Evolutionary conservation across 2,113 vertebrate genomes (phyloP), one percentile per base, ranked within the genome.

Genomic region (Tragelaphus buxtoni): DNA sequence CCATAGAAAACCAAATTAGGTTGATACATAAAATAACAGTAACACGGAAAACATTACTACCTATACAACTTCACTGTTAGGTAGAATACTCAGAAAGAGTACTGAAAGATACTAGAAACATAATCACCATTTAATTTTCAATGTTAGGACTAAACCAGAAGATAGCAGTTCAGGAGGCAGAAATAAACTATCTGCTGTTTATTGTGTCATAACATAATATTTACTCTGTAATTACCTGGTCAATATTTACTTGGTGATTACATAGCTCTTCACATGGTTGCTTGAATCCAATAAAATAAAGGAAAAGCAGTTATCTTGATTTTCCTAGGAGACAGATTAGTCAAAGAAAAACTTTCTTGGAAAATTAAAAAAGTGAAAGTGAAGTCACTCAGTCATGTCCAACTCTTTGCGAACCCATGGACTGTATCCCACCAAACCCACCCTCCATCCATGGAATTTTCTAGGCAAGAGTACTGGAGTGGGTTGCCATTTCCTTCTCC

Each of bases 241-340:
- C 98, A 98, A 97, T 98, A 97, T 98, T 98, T 97, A 97, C 12
- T 92, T 30, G 42, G 13, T 97, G 96, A 98, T 97, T 97, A 90
- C 63, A 72, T 32, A 96, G 10, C 32, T 98, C 94, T 98, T 97
- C 94, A 96, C 69, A 80, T 55, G 90, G 84, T 51, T 94, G 11
- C 63, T 88, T 98, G 74, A 79, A 89, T 7, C 49, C 42, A 60
- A 28, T 96, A 97, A 97, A 81, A 61, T 85, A 88, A 91, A 95
- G 45, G 97, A 93, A 86, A 97, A 97, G 51, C 9, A 0, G 0
- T 97, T 18, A 93, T 14, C 32, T 60, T 92, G 49, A 94, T 93
- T 83, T 86, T 96, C 86, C 85, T n/a, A 4, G 77, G 94, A 32
- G 65, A 9, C 12, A 94, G 30, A 91, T 20, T 90, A 5, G 58